A percentile compares a stretch with the other conserved stretches of the same genome.
These are phyloP conservation scores for Nephrotoma guestfalica DNA, from an alignment of 2,888 invertebrate genomes.

Conservation along the genomic window DNA sequence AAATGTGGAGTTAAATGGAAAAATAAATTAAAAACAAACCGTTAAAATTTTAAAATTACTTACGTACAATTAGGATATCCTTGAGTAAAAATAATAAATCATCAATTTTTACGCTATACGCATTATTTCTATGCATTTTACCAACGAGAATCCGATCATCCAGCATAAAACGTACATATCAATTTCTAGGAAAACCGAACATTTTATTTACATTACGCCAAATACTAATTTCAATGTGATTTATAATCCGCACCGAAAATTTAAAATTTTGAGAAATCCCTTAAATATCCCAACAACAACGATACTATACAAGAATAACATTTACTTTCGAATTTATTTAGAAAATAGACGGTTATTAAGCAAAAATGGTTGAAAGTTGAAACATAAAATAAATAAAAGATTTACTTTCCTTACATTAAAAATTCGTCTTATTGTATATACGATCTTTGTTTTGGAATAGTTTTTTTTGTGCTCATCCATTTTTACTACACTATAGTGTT, in stretches of 20 bases:
- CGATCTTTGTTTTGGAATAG: neutral
- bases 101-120: neutral
- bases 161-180: neutral
- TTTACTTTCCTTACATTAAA: neutral
- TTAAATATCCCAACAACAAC: neutral
- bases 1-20: too few species aligned
- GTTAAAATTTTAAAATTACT: neutral
- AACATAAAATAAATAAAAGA: neutral
- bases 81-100: neutral
- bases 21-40: too few species aligned
- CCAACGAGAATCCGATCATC: neutral
- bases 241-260: neutral
- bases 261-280: neutral
- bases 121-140: neutral
- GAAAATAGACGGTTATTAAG: neutral
- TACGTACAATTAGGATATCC: neutral
- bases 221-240: neutral
- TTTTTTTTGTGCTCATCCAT: neutral
- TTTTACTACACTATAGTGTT: neutral
- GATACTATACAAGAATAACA: neutral
- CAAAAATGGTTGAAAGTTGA: neutral
- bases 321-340: neutral
- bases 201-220: neutral
- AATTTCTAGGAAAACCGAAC: neutral
- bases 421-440: neutral